Evolutionary conservation across 1,140 invertebrate species (phyloP).

Genomic region (Gryllus bimaculatus): DNA sequence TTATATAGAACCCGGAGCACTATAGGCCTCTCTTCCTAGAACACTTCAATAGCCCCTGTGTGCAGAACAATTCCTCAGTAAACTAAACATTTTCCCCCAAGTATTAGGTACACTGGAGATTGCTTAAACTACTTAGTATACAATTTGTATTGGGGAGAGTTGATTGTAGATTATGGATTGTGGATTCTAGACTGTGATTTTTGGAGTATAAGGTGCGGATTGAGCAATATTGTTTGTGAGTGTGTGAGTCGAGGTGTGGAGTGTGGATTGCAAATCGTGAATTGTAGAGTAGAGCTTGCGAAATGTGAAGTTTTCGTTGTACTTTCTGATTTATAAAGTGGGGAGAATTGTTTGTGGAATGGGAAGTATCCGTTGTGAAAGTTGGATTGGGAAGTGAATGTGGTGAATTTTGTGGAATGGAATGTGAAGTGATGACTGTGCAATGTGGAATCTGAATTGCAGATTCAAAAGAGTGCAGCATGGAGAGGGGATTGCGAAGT

Average conservation of each 20-base stretch:
- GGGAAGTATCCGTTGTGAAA: neutral
- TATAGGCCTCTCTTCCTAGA: too few species aligned
- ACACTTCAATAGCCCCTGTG: too few species aligned
- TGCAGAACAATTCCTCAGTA: too few species aligned
- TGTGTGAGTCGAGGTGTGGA: neutral
- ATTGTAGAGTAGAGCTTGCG: neutral
- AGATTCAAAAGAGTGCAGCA: too few species aligned
- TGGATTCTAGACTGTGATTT: neutral
- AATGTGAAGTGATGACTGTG: neutral
- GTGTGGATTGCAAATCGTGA: neutral
- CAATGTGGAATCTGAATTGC: neutral
- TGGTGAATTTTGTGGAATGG: neutral
- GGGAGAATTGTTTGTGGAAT: neutral
- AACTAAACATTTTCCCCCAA: too few species aligned
- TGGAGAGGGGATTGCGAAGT: too few species aligned
- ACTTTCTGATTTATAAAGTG: neutral
- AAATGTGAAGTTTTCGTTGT: neutral
- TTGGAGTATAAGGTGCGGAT: neutral
- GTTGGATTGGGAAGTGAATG: neutral
- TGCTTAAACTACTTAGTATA: too few species aligned
- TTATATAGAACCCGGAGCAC: too few species aligned
- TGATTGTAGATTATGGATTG: neutral
- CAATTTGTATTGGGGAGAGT: neutral
- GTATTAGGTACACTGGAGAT: too few species aligned
- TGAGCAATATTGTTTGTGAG: neutral